These are phyloP conservation scores for Pseudotriccus pelzelni DNA, from an alignment of 2,797 vertebrate genomes.

Conservation along the genomic window DNA sequence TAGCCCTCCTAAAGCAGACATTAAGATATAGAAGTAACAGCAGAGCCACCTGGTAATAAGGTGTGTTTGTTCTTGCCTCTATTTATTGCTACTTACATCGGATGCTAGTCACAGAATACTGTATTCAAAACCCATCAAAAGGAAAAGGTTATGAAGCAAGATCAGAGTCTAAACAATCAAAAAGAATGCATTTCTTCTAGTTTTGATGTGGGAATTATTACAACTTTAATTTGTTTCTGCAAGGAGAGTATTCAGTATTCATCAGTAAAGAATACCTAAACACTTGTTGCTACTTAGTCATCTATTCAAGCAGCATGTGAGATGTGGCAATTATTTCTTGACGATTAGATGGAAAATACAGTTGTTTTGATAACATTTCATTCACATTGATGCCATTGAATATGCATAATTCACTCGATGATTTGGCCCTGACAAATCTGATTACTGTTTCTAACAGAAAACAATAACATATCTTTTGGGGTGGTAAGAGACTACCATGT, in stretches of 20 bases:
- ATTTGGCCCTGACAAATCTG: background rate
- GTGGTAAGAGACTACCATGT: background rate
- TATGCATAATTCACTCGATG: background rate
- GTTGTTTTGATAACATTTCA: background rate
- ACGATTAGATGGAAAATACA: background rate
- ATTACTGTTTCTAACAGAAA: background rate
- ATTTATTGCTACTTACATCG: background rate
- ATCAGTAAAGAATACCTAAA: background rate
- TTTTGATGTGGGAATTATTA: background rate
- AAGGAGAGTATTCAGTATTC: background rate
- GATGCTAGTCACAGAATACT: background rate
- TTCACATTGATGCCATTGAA: background rate
- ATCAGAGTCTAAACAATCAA: background rate
- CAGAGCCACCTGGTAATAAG: background rate
- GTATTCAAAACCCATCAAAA: background rate
- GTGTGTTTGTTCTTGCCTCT: background rate
- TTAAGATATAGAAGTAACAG: background rate
- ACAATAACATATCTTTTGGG: background rate
- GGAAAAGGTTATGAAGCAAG: background rate
- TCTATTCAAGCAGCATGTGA: background rate
- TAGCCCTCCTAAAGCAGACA: background rate
- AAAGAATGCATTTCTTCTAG: background rate
- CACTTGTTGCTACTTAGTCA: background rate
- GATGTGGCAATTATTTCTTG: background rate
- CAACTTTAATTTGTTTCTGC: background rate